Evolutionary conservation across 1,140 invertebrate genomes (phyloP).

Genomic region (Himalopsyche phryganea): DNA sequence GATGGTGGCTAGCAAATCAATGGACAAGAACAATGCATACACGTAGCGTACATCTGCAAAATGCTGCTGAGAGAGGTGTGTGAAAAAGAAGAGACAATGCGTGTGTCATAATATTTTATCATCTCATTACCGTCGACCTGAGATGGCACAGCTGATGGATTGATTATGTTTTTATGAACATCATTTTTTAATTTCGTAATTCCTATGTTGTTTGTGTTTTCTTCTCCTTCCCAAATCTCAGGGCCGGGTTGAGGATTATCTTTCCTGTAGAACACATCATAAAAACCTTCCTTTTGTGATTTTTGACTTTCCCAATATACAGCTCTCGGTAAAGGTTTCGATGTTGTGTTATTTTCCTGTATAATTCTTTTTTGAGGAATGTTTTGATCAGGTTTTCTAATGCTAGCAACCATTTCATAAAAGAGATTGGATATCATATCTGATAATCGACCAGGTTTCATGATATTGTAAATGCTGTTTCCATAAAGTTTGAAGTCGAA

Average conservation of each 20-base stretch:
- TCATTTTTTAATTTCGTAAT: slow-evolving; percentile 24
- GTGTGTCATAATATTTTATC: slow-evolving; percentile 28
- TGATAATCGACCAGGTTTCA: slow-evolving; percentile 29
- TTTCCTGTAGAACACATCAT: slow-evolving; percentile 30
- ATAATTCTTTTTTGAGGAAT: background rate
- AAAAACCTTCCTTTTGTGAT: slow-evolving; percentile 16
- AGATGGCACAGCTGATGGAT: slow-evolving; percentile 10
- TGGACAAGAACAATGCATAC: slow-evolving; percentile 5
- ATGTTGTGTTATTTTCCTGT: background rate
- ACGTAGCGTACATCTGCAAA: slow-evolving; percentile 11
- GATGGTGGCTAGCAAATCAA: slow-evolving; percentile 1
- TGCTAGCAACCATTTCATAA: slow-evolving; percentile 18
- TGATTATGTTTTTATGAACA: slow-evolving; percentile 22
- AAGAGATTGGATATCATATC: slow-evolving; percentile 32
- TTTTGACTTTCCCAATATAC: slow-evolving; percentile 32
- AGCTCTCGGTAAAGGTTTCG: slow-evolving; percentile 11
- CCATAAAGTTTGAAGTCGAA: slow-evolving; percentile 33
- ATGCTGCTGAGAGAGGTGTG: slow-evolving; percentile 18
- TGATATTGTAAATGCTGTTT: slow-evolving; percentile 29
- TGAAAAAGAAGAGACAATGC: slow-evolving; percentile 29
- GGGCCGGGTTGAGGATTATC: slow-evolving; percentile 13
- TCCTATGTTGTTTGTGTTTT: slow-evolving; percentile 10
- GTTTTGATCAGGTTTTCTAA: slow-evolving; percentile 9
- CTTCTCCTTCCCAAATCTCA: slow-evolving; percentile 22
- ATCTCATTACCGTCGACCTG: slow-evolving; percentile 30